phyloP scores from a whole-genome alignment of 2,113 vertebrate species.

The Astatotilapia flaviijosephi region DNA sequence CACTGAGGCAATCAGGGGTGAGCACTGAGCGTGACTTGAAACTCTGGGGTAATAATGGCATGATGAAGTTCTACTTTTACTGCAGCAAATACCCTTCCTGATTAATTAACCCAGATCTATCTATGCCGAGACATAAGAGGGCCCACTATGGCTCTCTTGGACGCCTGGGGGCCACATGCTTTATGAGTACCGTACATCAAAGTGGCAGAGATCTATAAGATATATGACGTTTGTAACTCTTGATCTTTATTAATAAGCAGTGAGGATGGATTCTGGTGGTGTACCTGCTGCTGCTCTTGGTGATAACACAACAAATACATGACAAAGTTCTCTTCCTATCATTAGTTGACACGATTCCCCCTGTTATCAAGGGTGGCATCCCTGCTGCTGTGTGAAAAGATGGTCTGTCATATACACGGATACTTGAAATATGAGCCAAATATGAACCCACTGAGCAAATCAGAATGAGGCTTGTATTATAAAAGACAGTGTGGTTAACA shows the following conservation, averaged over 20 bases:
- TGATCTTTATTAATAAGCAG: background rate
- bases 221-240: background rate
- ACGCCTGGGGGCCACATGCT: background rate
- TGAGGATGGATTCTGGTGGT: background rate
- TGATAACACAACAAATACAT: background rate
- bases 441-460: slow-evolving; percentile 3
- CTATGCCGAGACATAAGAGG: background rate
- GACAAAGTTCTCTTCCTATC: background rate
- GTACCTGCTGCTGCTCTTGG: background rate
- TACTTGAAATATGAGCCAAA: background rate
- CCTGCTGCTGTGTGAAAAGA: slow-evolving; percentile 11
- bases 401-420: background rate
- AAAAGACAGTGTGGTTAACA: background rate
- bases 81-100: background rate
- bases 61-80: background rate
- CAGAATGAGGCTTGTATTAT: background rate
- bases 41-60: background rate
- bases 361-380: background rate
- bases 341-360: background rate
- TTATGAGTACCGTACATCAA: slow-evolving; percentile 49
- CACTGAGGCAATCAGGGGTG: background rate
- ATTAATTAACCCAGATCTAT: background rate
- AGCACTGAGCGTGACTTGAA: background rate
- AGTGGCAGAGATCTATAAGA: background rate
- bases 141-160: background rate